These are phyloP conservation scores for Bambusicola thoracicus DNA, from an alignment of 2,113 vertebrate species.

Conservation along the genomic window DNA sequence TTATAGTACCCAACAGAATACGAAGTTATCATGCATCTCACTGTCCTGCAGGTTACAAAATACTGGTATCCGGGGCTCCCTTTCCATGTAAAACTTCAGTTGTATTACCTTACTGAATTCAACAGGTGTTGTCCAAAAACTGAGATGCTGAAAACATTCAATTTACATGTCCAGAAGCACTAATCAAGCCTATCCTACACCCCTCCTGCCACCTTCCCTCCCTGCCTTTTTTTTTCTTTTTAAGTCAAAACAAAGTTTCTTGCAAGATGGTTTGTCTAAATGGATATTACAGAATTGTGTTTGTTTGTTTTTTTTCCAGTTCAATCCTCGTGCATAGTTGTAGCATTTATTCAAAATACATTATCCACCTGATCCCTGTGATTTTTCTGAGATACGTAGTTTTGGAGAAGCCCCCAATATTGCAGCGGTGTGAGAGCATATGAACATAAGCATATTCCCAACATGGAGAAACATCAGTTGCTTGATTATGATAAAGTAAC, in stretches of 20 bases:
- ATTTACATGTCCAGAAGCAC: not conserved
- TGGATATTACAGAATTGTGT: not conserved
- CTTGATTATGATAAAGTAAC: not conserved
- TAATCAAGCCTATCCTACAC: not conserved
- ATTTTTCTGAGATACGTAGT: not conserved
- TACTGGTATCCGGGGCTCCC: not conserved
- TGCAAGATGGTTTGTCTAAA: not conserved
- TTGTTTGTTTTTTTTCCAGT: not conserved
- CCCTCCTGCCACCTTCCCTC: too few relatives aligned
- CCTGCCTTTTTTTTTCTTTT: too few relatives aligned
- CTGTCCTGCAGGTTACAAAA: not conserved
- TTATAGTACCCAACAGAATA: not conserved
- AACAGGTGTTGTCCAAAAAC: not conserved
- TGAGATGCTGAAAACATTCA: conserved; percentile 10
- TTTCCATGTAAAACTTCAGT: not conserved
- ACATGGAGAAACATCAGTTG: not conserved
- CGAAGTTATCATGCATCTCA: not conserved
- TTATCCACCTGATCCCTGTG: not conserved
- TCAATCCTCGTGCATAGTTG: not conserved
- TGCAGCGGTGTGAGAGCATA: not conserved
- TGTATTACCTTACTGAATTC: conserved; percentile 27
- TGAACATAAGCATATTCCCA: not conserved
- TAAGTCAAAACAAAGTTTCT: not conserved
- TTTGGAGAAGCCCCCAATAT: not conserved
- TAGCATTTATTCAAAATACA: not conserved